Conservation (phyloP, 2,113 vertebrate species). For the Orthonyx spaldingii region DNA sequence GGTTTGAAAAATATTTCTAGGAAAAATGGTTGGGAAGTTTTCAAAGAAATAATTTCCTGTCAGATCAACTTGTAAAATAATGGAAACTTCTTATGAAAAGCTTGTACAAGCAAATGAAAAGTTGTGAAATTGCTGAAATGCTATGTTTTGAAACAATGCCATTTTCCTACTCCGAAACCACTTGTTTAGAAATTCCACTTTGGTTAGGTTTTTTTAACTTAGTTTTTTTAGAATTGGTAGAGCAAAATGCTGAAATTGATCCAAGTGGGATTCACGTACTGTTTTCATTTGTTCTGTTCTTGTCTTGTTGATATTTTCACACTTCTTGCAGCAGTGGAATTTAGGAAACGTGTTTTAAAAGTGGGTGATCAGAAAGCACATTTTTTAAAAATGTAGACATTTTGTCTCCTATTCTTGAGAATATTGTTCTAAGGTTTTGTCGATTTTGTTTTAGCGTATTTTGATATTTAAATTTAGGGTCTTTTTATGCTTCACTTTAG, state of each 20-base stretch:
- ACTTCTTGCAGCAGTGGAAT: background rate
- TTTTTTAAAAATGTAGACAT: background rate
- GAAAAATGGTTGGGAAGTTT: constrained; percentile 44
- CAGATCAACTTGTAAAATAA: constrained; percentile 5
- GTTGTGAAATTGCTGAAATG: constrained; percentile 39
- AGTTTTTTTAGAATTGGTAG: background rate
- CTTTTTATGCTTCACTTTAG: background rate
- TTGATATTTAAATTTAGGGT: background rate
- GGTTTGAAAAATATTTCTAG: constrained; percentile 43
- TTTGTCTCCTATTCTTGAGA: background rate
- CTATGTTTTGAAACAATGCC: constrained; percentile 24
- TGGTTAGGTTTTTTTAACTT: constrained; percentile 2
- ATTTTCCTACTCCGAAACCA: constrained; percentile 43
- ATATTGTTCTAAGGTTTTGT: background rate
- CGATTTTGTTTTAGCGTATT: background rate
- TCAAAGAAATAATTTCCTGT: constrained; percentile 29
- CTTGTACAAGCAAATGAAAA: constrained; percentile 31
- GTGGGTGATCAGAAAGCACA: background rate
- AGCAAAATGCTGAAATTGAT: background rate
- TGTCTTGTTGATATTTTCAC: background rate
- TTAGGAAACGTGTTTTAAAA: background rate
- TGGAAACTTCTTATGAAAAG: background rate
- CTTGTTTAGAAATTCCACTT: constrained; percentile 48
- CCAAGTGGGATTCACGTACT: background rate
- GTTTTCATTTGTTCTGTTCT: background rate